A percentile compares a stretch with the other conserved stretches of the same genome.
These are phyloP conservation scores for Hymenochirus boettgeri DNA, from an alignment of 2,113 vertebrate genomes.

Conservation along the genomic window DNA sequence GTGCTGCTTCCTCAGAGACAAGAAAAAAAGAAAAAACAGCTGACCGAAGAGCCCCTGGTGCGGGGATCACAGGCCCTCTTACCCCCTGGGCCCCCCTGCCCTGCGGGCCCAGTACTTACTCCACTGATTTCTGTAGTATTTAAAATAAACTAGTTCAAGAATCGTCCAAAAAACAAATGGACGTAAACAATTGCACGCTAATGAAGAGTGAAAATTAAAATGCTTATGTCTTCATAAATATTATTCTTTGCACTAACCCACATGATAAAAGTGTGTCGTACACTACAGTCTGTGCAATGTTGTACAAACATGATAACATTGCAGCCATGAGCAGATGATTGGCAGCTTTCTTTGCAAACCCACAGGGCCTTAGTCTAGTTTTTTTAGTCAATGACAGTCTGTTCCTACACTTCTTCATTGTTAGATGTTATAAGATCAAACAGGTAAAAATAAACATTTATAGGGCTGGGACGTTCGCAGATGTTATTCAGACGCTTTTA, in stretches of 20 bases:
- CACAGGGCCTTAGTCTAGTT: neutral
- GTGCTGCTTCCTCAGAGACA: too few relatives aligned
- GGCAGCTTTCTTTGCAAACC: neutral
- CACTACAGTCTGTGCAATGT: neutral
- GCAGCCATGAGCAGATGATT: neutral
- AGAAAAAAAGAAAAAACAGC: too few relatives aligned
- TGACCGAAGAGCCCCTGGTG: too few relatives aligned
- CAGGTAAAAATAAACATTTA: conserved; percentile 8
- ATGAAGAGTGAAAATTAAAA: too few relatives aligned
- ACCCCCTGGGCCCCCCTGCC: too few relatives aligned
- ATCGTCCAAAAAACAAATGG: too few relatives aligned
- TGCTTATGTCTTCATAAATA: too few relatives aligned
- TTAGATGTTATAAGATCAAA: neutral
- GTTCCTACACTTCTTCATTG: conserved; percentile 2
- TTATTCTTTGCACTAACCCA: neutral
- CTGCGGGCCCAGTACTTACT: too few relatives aligned
- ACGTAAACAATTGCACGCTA: too few relatives aligned
- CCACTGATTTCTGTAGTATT: too few relatives aligned
- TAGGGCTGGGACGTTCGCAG: neutral
- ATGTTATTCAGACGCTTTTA: neutral
- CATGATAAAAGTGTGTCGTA: neutral
- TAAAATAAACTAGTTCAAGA: too few relatives aligned
- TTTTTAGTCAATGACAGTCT: neutral
- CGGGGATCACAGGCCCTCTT: too few relatives aligned
- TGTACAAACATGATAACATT: conserved; percentile 11